These are phyloP conservation scores for Rhodinocichla rosea DNA, from an alignment of 2,113 vertebrate species.

Conservation along the genomic window DNA sequence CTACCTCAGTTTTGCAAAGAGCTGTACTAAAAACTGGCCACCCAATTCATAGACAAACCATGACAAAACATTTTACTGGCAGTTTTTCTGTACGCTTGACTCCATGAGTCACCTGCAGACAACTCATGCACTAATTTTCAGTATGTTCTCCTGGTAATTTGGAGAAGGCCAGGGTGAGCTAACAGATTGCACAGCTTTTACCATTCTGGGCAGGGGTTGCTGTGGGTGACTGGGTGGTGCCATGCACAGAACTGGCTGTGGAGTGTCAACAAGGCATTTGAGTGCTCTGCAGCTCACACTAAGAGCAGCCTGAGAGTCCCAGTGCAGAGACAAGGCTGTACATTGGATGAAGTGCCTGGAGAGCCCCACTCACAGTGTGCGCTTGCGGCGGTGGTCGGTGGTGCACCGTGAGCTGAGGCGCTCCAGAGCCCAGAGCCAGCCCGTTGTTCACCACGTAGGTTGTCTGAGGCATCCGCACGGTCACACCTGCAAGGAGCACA, in stretches of 20 bases:
- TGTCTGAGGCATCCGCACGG: conserved; percentile 79
- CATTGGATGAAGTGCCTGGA: background rate
- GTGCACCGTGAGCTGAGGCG: conserved; percentile 82
- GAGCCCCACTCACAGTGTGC: conserved; percentile 64
- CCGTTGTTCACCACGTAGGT: conserved; percentile 81
- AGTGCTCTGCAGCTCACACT: background rate
- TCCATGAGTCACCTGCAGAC: background rate
- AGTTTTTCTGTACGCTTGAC: background rate
- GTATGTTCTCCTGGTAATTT: background rate
- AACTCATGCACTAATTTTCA: background rate
- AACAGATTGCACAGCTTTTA: background rate
- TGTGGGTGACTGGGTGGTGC: background rate
- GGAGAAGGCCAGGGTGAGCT: background rate
- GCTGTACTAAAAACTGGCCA: background rate
- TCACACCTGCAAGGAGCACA: conserved; percentile 65
- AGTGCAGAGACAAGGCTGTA: background rate
- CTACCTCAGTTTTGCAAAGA: background rate
- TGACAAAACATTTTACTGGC: background rate
- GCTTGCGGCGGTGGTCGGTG: conserved; percentile 79
- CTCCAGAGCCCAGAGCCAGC: conserved; percentile 73
- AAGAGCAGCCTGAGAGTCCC: background rate
- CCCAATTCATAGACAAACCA: background rate
- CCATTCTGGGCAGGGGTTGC: background rate
- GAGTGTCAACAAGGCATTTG: background rate
- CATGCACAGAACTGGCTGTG: background rate